Percentiles rank a stretch among this genome's conserved stretches.
These are phyloP conservation scores for Aselliscus stoliczkanus DNA, from an alignment of 2,797 vertebrate species.

Conservation along the genomic window DNA sequence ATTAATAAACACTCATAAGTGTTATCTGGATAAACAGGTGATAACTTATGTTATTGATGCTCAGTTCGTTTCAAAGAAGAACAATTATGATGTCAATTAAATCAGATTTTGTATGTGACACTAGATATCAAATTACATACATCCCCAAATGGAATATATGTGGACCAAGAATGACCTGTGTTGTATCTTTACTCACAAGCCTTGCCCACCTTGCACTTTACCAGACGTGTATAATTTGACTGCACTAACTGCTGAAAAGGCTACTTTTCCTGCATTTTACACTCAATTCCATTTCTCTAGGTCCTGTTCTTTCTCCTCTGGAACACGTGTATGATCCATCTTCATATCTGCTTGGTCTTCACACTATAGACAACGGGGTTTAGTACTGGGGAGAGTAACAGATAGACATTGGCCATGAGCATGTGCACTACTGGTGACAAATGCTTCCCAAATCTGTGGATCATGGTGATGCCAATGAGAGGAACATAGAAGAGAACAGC, in stretches of 20 bases:
- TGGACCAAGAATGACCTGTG: neutral
- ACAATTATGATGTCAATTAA: neutral
- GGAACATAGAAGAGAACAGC: conserved; percentile 69
- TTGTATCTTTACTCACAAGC: neutral
- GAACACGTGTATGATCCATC: neutral
- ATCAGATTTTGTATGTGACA: neutral
- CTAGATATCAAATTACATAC: neutral
- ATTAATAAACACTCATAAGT: neutral
- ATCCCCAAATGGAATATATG: neutral
- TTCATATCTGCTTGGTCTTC: conserved; percentile 60
- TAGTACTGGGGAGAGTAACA: conserved; percentile 64
- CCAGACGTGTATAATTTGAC: neutral
- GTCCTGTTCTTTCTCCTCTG: neutral
- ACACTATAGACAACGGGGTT: conserved; percentile 63
- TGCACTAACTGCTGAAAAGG: neutral
- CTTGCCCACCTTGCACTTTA: neutral
- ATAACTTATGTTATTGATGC: neutral
- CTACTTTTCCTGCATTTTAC: neutral
- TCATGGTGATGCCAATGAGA: conserved; percentile 26
- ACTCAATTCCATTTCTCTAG: neutral
- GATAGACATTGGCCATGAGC: conserved; percentile 59
- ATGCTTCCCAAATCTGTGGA: conserved; percentile 55
- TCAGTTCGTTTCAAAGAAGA: neutral
- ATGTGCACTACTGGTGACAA: conserved; percentile 51
- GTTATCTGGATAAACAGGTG: neutral